Base-by-base conservation (phyloP, 1,140 invertebrate species). In the Drosophila eugracilis region DNA sequence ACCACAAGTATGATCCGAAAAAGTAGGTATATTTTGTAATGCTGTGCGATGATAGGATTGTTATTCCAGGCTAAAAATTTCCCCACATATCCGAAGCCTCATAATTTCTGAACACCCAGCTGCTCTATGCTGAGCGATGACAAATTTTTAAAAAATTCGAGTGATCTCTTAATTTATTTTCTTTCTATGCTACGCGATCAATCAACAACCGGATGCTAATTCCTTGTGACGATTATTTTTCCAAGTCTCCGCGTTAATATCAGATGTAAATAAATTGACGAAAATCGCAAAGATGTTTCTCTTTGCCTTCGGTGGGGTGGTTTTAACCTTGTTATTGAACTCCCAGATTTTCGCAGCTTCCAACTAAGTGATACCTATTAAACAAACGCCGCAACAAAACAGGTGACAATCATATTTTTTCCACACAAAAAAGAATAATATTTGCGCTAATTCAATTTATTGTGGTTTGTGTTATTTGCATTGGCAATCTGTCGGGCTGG, bases 251-350 rank as follows among this genome's bases (percentile, higher is more conserved):
- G 36, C 66, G 59, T 69, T 55, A 80, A 80, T 65, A 32, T n/a
- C 28, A 42, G 39, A 55, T 53, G 65, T 42, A 86, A 76, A 86
- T 67, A 80, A 54, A 26, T 19, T 17, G 37, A 37, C 17, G 42
- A 36, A 69, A 45, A 83, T 58, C 44, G 55, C 32, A 45, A 30
- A 42, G 22, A 50, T 53, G 36, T 52, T 48, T 44, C 22, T 45
- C 30, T 65, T 9, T 26, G 19, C 7, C 19, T 3, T 7, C 9
- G 22, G 37, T 49, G 17, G 44, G 32, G 21, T 41, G 54, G 26
- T 34, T 44, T 69, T 63, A 80, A 74, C 80, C 80, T 85, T 85
- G 81, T 85, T 85, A 85, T 86, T 85, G 81, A 85, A 86, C 81
- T 66, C 59, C 37, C 30, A 32, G 14, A 28, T 22, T 62, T 75